Base-by-base conservation (phyloP, 2,888 invertebrate genomes). In the Tupiocoris notatus region DNA sequence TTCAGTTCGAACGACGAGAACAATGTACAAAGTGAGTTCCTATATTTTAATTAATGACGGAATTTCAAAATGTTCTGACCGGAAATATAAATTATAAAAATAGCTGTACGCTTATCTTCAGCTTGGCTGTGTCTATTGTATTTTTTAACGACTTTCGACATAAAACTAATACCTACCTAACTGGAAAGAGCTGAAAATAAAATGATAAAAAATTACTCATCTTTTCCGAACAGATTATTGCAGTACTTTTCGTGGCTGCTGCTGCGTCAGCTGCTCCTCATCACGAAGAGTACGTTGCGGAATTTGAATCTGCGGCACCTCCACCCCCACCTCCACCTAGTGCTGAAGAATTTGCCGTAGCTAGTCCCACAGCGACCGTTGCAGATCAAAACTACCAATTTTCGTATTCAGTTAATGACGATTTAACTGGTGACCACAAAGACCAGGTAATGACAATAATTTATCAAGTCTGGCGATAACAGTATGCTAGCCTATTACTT, bases 11-110 rank as follows among this genome's bases (percentile, higher is more conserved):
- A 70, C 58, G 9, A 12, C 22, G 2, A 56, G 24, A 70, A 70
- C 59, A 57, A 70, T 70, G 70, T 22, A 57, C 24, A 70, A 70
- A 21, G 70, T 70, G 25, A 70, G 70, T 24, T n/a, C n/a, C n/a
- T n/a, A n/a, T n/a, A n/a, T n/a, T n/a, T n/a, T n/a, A n/a, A n/a
- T n/a, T n/a, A n/a, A n/a, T n/a, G n/a, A n/a, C n/a, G n/a, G n/a
- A n/a, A n/a, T n/a, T n/a, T n/a, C n/a, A n/a, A n/a, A n/a, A n/a
- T n/a, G n/a, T n/a, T n/a, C n/a, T n/a, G n/a, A n/a, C n/a, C n/a
- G n/a, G n/a, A n/a, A n/a, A n/a, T n/a, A n/a, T n/a, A n/a, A n/a
- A n/a, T n/a, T n/a, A n/a, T n/a, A n/a, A n/a, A n/a, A n/a, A n/a
- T n/a, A n/a, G n/a, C n/a, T n/a, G n/a, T n/a, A n/a, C n/a, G n/a